phyloP scores from a whole-genome alignment of 1,140 invertebrate genomes.

The Cryptotermes secundus region DNA sequence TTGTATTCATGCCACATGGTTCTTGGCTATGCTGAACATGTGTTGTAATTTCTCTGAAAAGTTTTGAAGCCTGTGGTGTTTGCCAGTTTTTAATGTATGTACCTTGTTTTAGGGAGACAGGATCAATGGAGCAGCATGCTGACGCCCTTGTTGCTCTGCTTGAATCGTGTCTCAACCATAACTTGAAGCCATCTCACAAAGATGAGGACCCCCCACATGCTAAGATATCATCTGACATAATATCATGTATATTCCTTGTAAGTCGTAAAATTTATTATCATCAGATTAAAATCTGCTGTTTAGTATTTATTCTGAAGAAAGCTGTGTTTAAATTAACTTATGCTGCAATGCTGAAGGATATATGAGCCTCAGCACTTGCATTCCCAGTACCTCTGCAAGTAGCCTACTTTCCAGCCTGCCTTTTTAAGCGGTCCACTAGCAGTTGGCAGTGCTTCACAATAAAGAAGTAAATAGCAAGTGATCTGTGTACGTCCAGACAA shows the following conservation, averaged over 20 bases:
- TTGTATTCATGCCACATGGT: too few relatives aligned
- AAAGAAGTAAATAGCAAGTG: too few relatives aligned
- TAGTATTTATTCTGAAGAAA: too few relatives aligned
- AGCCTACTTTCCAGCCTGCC: too few relatives aligned
- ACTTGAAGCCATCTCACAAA: slow-evolving; percentile 72
- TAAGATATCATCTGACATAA: slow-evolving; percentile 91
- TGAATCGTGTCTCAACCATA: slow-evolving; percentile 84
- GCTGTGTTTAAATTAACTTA: too few relatives aligned
- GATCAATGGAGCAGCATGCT: slow-evolving; percentile 82
- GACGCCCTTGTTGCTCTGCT: slow-evolving; percentile 77
- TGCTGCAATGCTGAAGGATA: too few relatives aligned
- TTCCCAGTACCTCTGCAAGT: too few relatives aligned
- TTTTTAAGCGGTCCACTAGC: too few relatives aligned
- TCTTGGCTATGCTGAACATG: neutral
- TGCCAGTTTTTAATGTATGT: neutral
- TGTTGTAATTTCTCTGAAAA: neutral
- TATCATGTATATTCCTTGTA: slow-evolving; percentile 92
- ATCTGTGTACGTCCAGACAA: too few relatives aligned
- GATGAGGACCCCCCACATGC: slow-evolving; percentile 92
- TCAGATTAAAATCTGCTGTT: too few relatives aligned
- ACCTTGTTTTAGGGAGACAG: slow-evolving; percentile 69
- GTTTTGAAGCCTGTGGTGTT: neutral
- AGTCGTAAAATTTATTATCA: slow-evolving; percentile 41
- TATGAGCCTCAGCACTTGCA: too few relatives aligned
- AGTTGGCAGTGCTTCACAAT: too few relatives aligned